phyloP scores from a whole-genome alignment of 2,888 invertebrate species.

The Linnaemya vulpina region DNA sequence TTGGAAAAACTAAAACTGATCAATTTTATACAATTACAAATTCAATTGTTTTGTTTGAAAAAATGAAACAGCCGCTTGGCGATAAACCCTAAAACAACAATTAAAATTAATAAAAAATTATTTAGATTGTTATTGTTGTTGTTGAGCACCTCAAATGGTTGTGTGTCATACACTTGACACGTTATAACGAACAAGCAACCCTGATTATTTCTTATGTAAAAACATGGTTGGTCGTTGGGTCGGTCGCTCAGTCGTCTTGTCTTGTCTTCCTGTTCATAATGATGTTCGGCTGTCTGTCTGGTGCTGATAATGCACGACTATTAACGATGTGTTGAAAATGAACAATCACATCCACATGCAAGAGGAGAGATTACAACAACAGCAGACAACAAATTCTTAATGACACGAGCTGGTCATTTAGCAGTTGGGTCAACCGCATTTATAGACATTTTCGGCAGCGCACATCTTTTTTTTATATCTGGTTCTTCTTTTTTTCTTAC shows the following conservation, averaged over 20 bases:
- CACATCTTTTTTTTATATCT: neutral
- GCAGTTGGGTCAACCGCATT: constrained; percentile 13
- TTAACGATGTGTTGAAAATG: constrained; percentile 26
- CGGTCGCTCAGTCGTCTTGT: neutral
- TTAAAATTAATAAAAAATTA: neutral
- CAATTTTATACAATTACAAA: neutral
- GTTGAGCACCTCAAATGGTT: neutral
- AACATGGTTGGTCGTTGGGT: neutral
- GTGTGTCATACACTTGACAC: constrained; percentile 12
- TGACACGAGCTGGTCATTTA: constrained; percentile 17
- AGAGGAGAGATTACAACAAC: neutral
- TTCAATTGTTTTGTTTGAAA: constrained; percentile 7
- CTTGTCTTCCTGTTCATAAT: neutral
- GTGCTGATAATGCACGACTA: neutral
- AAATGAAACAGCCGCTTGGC: neutral
- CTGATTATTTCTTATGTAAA: constrained; percentile 10
- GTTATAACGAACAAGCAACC: constrained; percentile 1
- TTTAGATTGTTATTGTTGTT: neutral
- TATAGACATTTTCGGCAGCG: constrained; percentile 7
- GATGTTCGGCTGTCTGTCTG: neutral
- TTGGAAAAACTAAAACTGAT: neutral
- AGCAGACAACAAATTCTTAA: neutral
- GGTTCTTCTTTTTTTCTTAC: neutral
- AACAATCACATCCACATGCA: neutral
- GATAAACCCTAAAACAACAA: neutral